Evolutionary conservation across 2,888 invertebrate species (phyloP).

Genomic region (Cerceris rybyensis): DNA sequence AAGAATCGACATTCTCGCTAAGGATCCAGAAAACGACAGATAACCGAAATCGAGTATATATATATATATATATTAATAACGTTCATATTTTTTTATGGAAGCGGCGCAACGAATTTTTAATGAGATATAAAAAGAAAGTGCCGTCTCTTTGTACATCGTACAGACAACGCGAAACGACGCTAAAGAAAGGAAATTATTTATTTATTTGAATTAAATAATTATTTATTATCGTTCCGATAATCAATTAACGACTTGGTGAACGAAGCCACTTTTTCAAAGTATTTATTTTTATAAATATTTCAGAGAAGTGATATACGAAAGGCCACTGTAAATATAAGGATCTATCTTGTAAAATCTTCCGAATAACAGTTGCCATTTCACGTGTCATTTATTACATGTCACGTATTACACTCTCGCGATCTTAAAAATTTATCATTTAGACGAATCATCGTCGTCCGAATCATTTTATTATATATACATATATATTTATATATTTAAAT

Average conservation of each 20-base stretch:
- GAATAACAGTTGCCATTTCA: constrained; percentile 69
- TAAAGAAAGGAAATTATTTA: constrained; percentile 80
- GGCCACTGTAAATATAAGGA: constrained; percentile 70
- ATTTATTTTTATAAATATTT: constrained; percentile 82
- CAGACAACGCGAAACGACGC: constrained; percentile 73
- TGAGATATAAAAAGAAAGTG: constrained; percentile 49
- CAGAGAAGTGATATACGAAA: constrained; percentile 65
- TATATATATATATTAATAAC: constrained; percentile 52
- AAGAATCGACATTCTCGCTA: constrained; percentile 65
- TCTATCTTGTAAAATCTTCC: constrained; percentile 63
- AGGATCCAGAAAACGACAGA: constrained; percentile 63
- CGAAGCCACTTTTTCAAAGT: constrained; percentile 76
- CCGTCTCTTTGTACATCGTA: constrained; percentile 71
- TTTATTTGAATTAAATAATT: constrained; percentile 81
- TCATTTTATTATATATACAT: constrained; percentile 59
- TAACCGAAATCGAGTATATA: constrained; percentile 68
- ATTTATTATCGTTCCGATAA: constrained; percentile 77
- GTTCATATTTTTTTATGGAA: constrained; percentile 73
- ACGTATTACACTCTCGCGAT: constrained; percentile 63
- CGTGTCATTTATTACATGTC: constrained; percentile 64
- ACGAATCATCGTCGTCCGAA: constrained; percentile 65
- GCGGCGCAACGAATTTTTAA: constrained; percentile 64
- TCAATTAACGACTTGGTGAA: constrained; percentile 72
- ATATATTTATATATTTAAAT: background rate
- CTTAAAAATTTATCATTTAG: constrained; percentile 62